Base-by-base conservation (phyloP, 2,888 invertebrate species). In the Lampropteryx suffumata region DNA sequence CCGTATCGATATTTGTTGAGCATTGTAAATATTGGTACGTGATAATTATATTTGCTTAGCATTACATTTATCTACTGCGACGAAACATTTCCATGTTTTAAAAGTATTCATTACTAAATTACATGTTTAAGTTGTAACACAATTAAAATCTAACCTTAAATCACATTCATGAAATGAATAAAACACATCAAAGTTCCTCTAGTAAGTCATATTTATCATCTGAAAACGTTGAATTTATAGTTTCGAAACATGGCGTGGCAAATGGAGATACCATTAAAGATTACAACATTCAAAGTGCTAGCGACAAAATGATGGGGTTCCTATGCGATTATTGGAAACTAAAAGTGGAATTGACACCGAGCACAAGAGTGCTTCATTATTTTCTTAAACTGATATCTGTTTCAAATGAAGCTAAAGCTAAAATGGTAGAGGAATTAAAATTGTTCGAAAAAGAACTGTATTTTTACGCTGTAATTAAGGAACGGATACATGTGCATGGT, bases 281-380 rank as follows among this genome's bases (percentile, higher is more conserved):
- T 13, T 87, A 77, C 59, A 49, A 34, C 17, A 55, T 84, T 7
- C 35, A 64, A 13, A 71, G 69, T 42, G 86, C 88, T 1, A 88
- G 85, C 65, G 77, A 82, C 8, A 84, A 82, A 64, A 86, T 89
- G 85, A 62, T 90, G 47, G 90, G 90, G 11, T 89, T 84, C 56
- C 57, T 87, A 21, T 69, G 79, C n/a, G 90, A 90, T 58, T 87
- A 89, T 63, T 84, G 79, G 78, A 88, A 76, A 71, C 61, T 89
- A 0, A 67, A 75, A 66, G 76, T 89, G 9, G 49, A 61, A 43
- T 46, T 69, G 14, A 29, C 50, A 6, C 60, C 57, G 6, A 57
- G 64, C 39, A 55, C 64, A 42, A 67, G 70, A 60, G 50, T 61
- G 0, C 57, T 81, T 1, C 54, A 58, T 45, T 89, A 83, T 55